Conservation (phyloP, 2,888 invertebrate genomes). For the Lepidochitona cinerea region DNA sequence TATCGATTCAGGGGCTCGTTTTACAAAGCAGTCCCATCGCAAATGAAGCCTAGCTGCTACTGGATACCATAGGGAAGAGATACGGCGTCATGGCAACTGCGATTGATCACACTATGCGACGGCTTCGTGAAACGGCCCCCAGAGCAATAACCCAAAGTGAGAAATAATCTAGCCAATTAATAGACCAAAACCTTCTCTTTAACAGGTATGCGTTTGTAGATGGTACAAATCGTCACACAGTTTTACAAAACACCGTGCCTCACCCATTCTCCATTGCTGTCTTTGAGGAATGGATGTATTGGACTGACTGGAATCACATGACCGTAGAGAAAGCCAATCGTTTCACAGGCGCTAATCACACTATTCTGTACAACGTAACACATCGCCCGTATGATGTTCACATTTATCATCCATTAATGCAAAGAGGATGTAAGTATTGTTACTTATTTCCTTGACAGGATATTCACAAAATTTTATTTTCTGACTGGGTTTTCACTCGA, state of each 20-base stretch:
- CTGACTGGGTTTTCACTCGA: no score
- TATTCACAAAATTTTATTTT: no score
- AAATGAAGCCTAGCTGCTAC: no score
- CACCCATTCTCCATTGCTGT: constrained; percentile 80
- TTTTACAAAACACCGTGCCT: constrained; percentile 86
- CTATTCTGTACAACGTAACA: constrained; percentile 87
- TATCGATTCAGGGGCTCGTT: no score
- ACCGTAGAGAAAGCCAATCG: constrained; percentile 91
- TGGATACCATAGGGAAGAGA: no score
- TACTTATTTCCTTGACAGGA: no score
- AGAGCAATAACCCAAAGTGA: no score
- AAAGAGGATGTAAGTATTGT: constrained; percentile 74
- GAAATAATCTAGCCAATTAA: no score
- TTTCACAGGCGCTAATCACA: constrained; percentile 81
- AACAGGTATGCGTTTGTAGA: constrained; percentile 80
- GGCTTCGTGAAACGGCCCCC: no score
- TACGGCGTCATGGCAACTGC: no score
- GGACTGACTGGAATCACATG: constrained; percentile 99
- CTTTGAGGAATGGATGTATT: constrained; percentile 81
- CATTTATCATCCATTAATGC: constrained; percentile 90
- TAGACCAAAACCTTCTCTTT: not conserved
- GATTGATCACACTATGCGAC: no score
- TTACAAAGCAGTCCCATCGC: no score
- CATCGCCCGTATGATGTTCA: constrained; percentile 96
- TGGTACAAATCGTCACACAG: constrained; percentile 84